phyloP scores from a whole-genome alignment of 2,888 invertebrate genomes.

The Spialia ferax region DNA sequence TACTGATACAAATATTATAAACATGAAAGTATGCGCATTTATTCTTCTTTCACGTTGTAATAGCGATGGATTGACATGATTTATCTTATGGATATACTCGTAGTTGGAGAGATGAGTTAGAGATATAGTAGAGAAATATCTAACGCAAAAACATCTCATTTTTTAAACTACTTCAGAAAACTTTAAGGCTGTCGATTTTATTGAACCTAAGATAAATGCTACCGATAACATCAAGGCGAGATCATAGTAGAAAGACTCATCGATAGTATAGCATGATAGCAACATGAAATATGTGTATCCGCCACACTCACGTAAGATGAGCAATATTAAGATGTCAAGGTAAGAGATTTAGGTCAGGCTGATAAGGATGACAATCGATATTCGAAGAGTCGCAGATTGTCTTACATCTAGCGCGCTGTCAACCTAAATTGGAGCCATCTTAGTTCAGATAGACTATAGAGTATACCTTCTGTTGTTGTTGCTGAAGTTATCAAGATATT shows the following conservation, averaged over 20 bases:
- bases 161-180: too few relatives aligned
- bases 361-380: conserved; percentile 29
- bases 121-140: too few relatives aligned
- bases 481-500: neutral
- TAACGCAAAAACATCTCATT: too few relatives aligned
- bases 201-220: too few relatives aligned
- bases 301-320: conserved; percentile 1
- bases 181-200: too few relatives aligned
- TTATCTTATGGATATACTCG: too few relatives aligned
- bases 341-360: conserved; percentile 24
- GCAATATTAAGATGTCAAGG: conserved; percentile 17
- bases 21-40: too few relatives aligned
- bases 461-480: neutral
- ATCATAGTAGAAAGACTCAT: neutral
- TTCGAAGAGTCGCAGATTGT: conserved; percentile 5
- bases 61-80: too few relatives aligned
- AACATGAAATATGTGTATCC: neutral
- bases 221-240: too few relatives aligned
- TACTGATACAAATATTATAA: too few relatives aligned
- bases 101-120: too few relatives aligned
- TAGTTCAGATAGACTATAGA: neutral
- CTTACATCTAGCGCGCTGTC: conserved; percentile 2
- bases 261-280: neutral
- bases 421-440: neutral
- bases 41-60: too few relatives aligned